Base-by-base conservation (phyloP, 2,113 vertebrate genomes). In the Paracanthobrama guichenoti region DNA sequence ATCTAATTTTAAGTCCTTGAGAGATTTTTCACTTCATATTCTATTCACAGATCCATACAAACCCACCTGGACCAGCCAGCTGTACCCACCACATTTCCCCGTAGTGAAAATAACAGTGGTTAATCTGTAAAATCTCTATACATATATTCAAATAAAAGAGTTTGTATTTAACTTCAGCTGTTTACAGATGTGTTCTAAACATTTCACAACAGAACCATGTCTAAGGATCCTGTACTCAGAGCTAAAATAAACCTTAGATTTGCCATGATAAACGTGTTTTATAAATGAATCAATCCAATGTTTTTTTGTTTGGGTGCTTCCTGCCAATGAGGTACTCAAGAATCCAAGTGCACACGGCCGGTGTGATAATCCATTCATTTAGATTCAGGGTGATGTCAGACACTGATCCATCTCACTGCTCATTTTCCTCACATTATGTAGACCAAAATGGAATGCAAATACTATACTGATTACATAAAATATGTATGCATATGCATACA, bases 341-440 rank as follows among this genome's bases (percentile, higher is more conserved):
- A 50, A 42, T 77, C 73, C 69, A 46, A 8, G n/a, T 64, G 57
- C 67, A 72, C 81, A 79, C 24, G 28, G 53, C 80, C 80, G 62
- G 85, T 87, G 78, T 88, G 86, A 71, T 44, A 71, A 89, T 89
- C 66, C 85, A 86, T 81, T 88, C 69, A 88, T 90, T 88, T 76
- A 9, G 13, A 89, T 88, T 64, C 83, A 75, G 79, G 78, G 59
- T 57, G 77, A 85, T 88, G 78, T 79, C 88, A 88, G 80, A 73
- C 83, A 53, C 64, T 10, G n/a, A 28, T 87, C 60, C 67, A 74
- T 26, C 26, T 64, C 74, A 6, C n/a, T 77, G 80, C 79, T 88
- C 86, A 85, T 88, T 81, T 85, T 53, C 62, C 60, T 84, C 62
- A 73, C 62, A 84, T 85, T 84, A 79, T 87, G 77, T 87, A 67